Base-by-base conservation (phyloP, 2,797 vertebrate genomes). In the Sebastes oblongus region DNA sequence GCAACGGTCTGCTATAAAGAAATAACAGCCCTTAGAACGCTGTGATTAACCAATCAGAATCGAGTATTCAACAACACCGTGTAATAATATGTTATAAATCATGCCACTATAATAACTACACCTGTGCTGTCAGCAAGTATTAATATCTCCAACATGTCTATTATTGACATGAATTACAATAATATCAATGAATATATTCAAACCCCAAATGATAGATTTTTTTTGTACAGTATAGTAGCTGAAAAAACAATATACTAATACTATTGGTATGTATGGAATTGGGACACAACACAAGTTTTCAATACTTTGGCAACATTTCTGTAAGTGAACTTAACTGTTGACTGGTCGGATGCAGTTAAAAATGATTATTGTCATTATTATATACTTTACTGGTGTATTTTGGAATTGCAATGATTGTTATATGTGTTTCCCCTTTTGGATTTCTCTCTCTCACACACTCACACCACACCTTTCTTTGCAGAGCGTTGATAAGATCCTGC, bases 401-500 rank as follows among this genome's bases (percentile, higher is more conserved):
- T 61, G 27, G 16, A 60, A 60, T 60, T 60, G 6, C 18, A 60
- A 20, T 60, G 4, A 60, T 16, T 27, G 8, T 3, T 2, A 16
- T 59, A 29, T 30, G 27, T 30, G 29, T n/a, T n/a, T 61, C 9
- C 18, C 29, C 30, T 36, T 62, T 36, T 62, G 20, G n/a, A 62
- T 22, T 36, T 64, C n/a, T n/a, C 13, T n/a, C 13, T 62, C 30
- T 14, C 60, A 73, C 64, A 4, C 29, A 32, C 46, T 30, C 29
- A 73, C 20, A 42, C 65, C 58, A 70, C 80, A 60, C 60, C 55
- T 72, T 27, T 66, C 73, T 81, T 74, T 82, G 72, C 61, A 67
- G 59, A 24, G 27, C 4, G 7, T 52, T 5, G 82, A 89, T 88
- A 88, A 83, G 76, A 86, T 81, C 73, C 66, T 29, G n/a, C 68